These are phyloP conservation scores for Lepidochrysops patricia DNA, from an alignment of 2,888 invertebrate genomes.

Conservation along the genomic window DNA sequence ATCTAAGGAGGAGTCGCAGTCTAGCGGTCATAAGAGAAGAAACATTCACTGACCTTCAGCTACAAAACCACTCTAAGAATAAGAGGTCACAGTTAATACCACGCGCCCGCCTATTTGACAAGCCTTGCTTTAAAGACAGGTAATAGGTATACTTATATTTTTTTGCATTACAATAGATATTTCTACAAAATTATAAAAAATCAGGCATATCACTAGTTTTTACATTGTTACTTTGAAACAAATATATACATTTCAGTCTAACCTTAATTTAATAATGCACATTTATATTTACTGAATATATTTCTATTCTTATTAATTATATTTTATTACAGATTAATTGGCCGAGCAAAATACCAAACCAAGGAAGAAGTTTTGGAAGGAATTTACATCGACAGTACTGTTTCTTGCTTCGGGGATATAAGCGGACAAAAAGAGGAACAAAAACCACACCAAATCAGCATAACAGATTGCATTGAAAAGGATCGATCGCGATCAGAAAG, in stretches of 20 bases:
- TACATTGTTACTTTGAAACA: no score
- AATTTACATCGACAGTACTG: conserved; percentile 68
- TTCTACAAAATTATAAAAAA: not conserved
- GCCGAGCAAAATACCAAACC: conserved; percentile 66
- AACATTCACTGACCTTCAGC: conserved; percentile 80
- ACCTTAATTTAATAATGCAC: not conserved
- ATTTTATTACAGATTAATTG: conserved; percentile 55
- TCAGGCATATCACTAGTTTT: no score
- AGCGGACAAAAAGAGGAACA: conserved; percentile 56
- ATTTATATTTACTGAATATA: not conserved
- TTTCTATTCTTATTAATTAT: not conserved
- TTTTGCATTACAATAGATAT: not conserved
- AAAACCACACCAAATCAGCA: conserved; percentile 31
- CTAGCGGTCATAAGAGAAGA: conserved; percentile 86
- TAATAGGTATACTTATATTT: conserved; percentile 38
- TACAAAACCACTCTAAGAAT: conserved; percentile 76
- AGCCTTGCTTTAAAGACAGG: conserved; percentile 83
- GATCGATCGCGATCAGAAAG: conserved; percentile 54
- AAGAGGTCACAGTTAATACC: conserved; percentile 86
- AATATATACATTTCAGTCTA: no score
- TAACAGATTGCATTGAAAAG: conserved; percentile 45
- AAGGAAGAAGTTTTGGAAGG: conserved; percentile 69
- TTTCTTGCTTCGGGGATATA: conserved; percentile 68
- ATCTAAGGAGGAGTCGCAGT: conserved; percentile 80
- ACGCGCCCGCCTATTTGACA: conserved; percentile 84